These are phyloP conservation scores for Takifugu flavidus DNA, from an alignment of 2,113 vertebrate genomes.

Conservation along the genomic window DNA sequence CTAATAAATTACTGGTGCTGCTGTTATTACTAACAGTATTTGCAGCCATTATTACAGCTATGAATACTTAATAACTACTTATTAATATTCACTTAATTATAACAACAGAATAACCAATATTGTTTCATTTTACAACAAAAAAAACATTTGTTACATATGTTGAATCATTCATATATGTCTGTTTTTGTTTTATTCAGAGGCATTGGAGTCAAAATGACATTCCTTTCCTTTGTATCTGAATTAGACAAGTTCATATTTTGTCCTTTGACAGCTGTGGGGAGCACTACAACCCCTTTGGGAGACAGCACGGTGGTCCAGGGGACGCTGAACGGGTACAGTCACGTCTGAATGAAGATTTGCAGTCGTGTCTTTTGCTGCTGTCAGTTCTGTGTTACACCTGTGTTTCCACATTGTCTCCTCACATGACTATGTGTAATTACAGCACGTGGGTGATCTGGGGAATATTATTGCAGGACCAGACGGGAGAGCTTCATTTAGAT, in stretches of 20 bases:
- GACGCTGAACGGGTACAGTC: constrained; percentile 80
- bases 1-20: no score
- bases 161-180: no score
- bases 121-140: no score
- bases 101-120: no score
- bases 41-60: no score
- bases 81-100: no score
- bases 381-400: neutral
- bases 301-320: constrained; percentile 78
- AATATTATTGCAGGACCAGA: constrained; percentile 76
- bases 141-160: no score
- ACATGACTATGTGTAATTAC: neutral
- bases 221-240: neutral
- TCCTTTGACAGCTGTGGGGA: constrained; percentile 80
- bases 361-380: no score
- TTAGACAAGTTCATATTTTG: neutral
- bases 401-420: neutral
- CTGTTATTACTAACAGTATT: no score
- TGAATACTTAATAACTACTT: no score
- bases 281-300: constrained; percentile 85
- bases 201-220: neutral
- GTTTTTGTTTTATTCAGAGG: no score
- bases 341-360: neutral
- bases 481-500: constrained; percentile 80
- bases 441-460: constrained; percentile 90